Evolutionary conservation across 1,140 invertebrate species (phyloP).

Genomic region (Neomicropteryx cornuta): DNA sequence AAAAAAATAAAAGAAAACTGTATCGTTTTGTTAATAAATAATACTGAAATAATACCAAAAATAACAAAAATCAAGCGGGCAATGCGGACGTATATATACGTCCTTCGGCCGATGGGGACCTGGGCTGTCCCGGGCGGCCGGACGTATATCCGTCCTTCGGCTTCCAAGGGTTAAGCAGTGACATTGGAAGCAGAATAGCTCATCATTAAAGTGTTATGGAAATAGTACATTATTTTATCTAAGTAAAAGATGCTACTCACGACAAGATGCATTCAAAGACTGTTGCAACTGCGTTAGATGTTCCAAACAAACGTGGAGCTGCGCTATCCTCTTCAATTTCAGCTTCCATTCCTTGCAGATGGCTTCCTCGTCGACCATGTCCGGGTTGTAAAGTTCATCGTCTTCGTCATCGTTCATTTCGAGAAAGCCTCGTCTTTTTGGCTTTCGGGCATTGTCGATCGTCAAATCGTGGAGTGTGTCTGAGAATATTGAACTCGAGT

Average conservation of each 20-base stretch:
- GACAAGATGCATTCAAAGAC: conserved; percentile 28
- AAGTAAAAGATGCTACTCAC: conserved; percentile 20
- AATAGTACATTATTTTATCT: too few species aligned
- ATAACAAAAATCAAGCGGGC: too few species aligned
- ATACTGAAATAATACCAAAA: too few species aligned
- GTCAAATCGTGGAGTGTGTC: conserved; percentile 29
- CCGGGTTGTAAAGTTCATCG: conserved; percentile 29
- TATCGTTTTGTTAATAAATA: too few species aligned
- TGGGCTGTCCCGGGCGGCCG: too few species aligned
- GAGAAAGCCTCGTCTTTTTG: conserved; percentile 34
- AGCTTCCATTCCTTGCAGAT: conserved; percentile 36
- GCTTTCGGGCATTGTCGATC: conserved; percentile 32
- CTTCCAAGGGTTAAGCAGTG: too few species aligned
- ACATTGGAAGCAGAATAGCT: too few species aligned
- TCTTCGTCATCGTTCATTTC: conserved; percentile 26
- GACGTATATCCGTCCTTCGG: too few species aligned
- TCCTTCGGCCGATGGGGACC: too few species aligned
- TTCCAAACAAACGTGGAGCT: conserved; percentile 35
- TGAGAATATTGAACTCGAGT: conserved; percentile 27
- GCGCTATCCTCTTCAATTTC: conserved; percentile 31
- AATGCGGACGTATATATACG: too few species aligned
- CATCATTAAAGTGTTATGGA: too few species aligned
- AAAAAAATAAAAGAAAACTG: too few species aligned
- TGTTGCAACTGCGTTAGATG: conserved; percentile 31
- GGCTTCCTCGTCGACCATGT: conserved; percentile 35